Percentiles rank a stretch among this genome's conserved stretches.
Conservation (phyloP, 2,888 invertebrate genomes). For the Malthinus seriepunctatus region DNA sequence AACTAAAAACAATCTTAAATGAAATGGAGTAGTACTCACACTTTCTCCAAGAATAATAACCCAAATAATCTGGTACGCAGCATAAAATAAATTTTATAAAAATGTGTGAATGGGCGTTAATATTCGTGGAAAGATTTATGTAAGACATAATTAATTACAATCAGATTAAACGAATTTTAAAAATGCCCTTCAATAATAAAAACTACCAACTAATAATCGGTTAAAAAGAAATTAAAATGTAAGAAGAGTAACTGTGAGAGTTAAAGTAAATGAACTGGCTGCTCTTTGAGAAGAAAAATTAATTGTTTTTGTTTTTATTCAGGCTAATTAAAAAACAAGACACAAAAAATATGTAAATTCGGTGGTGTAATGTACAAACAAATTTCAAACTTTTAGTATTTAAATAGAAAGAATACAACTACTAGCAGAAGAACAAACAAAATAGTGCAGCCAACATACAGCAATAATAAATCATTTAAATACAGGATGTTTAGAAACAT, state of each 20-base stretch:
- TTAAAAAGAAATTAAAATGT: not conserved
- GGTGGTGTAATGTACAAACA: too few species aligned
- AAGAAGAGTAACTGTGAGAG: not conserved
- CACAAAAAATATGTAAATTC: constrained; percentile 17
- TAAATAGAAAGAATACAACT: constrained; percentile 37
- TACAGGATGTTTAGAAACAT: not conserved
- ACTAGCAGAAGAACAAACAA: constrained; percentile 30
- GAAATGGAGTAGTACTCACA: constrained; percentile 45
- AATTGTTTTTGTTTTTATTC: constrained; percentile 35
- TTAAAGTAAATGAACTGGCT: not conserved
- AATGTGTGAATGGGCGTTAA: too few species aligned
- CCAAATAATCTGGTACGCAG: constrained; percentile 42
- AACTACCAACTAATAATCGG: too few species aligned
- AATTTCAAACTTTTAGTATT: constrained; percentile 8
- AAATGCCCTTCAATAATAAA: too few species aligned
- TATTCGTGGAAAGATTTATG: too few species aligned
- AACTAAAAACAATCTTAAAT: constrained; percentile 34
- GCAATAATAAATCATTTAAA: constrained; percentile 14
- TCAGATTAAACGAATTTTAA: too few species aligned
- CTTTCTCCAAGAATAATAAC: constrained; percentile 49
- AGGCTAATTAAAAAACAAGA: constrained; percentile 33
- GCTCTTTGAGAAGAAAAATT: not conserved
- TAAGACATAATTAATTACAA: too few species aligned
- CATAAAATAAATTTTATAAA: constrained; percentile 28
- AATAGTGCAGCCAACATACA: constrained; percentile 31